Evolutionary conservation across 2,888 invertebrate genomes (phyloP), one percentile per base, ranked within the genome.

Genomic region (Uloborus plumipes): DNA sequence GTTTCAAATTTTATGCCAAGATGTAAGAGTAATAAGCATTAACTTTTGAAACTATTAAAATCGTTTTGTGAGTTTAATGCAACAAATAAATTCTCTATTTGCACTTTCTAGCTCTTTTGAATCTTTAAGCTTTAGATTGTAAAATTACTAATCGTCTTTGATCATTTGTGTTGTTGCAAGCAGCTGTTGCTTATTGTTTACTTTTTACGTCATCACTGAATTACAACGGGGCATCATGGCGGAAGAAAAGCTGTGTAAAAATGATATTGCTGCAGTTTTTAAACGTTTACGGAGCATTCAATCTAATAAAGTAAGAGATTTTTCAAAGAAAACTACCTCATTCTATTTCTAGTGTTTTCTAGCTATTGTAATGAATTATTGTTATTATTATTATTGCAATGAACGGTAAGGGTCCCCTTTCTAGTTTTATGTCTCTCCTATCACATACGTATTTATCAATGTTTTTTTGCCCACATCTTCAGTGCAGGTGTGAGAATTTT

Each of bases 211-310:
- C 80, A 80, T 67, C 74, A 75, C 72, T 55, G 59, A 18, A n/a
- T 18, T 61, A 67, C 79, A 76, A 79, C 79, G 69, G 59, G 78
- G 79, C 80, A 80, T 77, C 70, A 80, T 76, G 84, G 76, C 81
- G 76, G 80, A 78, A 14, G 73, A 84, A 53, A 80, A 70, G 58
- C 72, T 75, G 22, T 73, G 77, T 59, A 84, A 80, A 47, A 81
- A 70, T 61, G 84, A 84, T 75, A 82, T 84, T 62, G 82, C 74
- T 64, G 70, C 82, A 15, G 80, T 82, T 61, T 84, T 84, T 39
- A 84, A 84, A 58, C 77, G 81, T 55, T 84, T 84, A 67, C 47
- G 84, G 50, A 77, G 72, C 53, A 74, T 84, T 62, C 77, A 73
- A 6, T 74, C 84, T 6, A 84, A 84, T 71, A 84, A 84, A 51